A percentile compares a stretch with the other conserved stretches of the same genome.
These are phyloP conservation scores for Epicampocera succincta DNA, from an alignment of 2,888 invertebrate species.

Conservation along the genomic window DNA sequence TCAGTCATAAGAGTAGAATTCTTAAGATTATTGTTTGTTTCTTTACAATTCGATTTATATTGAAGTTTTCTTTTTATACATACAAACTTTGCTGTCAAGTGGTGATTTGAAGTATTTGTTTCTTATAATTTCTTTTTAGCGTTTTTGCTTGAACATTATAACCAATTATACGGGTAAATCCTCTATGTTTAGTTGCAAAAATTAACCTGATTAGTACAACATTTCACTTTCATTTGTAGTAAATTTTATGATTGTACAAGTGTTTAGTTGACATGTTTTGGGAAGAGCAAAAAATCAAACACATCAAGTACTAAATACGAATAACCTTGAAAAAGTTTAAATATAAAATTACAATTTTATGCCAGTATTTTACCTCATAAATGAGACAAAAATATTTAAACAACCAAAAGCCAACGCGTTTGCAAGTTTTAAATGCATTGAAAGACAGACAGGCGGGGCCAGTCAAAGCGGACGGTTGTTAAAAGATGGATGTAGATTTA, in stretches of 20 bases:
- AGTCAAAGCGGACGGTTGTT: background rate
- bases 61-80: no score
- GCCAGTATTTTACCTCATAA: constrained; percentile 38
- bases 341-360: constrained; percentile 51
- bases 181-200: no score
- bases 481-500: constrained; percentile 12
- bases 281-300: background rate
- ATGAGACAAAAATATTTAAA: constrained; percentile 29
- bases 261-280: constrained; percentile 23
- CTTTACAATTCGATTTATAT: no score
- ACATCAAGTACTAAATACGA: constrained; percentile 17
- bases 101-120: no score
- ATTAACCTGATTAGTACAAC: background rate
- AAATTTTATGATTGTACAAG: constrained; percentile 16
- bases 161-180: no score
- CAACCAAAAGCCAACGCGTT: constrained; percentile 40
- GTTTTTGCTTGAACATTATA: no score
- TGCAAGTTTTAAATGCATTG: constrained; percentile 49
- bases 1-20: constrained; percentile 40
- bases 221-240: constrained; percentile 51
- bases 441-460: constrained; percentile 8
- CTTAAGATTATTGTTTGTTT: no score
- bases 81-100: no score
- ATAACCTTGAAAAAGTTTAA: constrained; percentile 69
- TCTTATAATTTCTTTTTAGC: no score